phyloP scores from a whole-genome alignment of 2,797 vertebrate genomes.

The Ctenopoma kingsleyae region DNA sequence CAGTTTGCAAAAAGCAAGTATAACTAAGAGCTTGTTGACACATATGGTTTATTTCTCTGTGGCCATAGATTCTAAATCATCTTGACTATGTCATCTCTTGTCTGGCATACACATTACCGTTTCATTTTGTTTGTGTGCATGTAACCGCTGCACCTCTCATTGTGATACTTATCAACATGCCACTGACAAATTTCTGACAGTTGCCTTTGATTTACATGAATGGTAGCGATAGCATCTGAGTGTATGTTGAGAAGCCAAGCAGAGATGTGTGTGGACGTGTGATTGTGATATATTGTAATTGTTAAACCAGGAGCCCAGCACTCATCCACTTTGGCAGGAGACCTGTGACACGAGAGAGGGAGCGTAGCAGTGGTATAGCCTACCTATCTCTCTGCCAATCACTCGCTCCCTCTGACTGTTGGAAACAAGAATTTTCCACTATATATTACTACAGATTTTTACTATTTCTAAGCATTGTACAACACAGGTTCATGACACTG shows the following conservation, averaged over 20 bases:
- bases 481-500: slow-evolving; percentile 80
- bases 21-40: slow-evolving; percentile 69
- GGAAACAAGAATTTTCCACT: slow-evolving; percentile 77
- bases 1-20: slow-evolving; percentile 52
- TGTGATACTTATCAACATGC: slow-evolving; percentile 34
- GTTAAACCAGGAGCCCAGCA: slow-evolving; percentile 58
- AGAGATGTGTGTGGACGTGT: slow-evolving; percentile 25
- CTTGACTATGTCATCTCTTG: slow-evolving; percentile 38
- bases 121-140: slow-evolving; percentile 54
- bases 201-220: slow-evolving; percentile 48
- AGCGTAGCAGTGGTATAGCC: slow-evolving; percentile 57
- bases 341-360: slow-evolving; percentile 42
- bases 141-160: slow-evolving; percentile 38
- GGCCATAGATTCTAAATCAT: slow-evolving; percentile 63
- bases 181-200: slow-evolving; percentile 15
- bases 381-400: slow-evolving; percentile 58
- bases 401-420: slow-evolving; percentile 48
- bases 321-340: slow-evolving; percentile 71
- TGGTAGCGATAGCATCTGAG: slow-evolving; percentile 38
- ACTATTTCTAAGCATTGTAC: slow-evolving; percentile 65
- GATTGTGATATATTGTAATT: slow-evolving; percentile 49
- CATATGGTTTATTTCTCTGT: slow-evolving; percentile 69
- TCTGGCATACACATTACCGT: slow-evolving; percentile 52
- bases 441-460: slow-evolving; percentile 76
- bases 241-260: slow-evolving; percentile 39